A percentile compares a stretch with the other conserved stretches of the same genome.
phyloP scores from a whole-genome alignment of 2,797 vertebrate species.

The Rallus crepitans region DNA sequence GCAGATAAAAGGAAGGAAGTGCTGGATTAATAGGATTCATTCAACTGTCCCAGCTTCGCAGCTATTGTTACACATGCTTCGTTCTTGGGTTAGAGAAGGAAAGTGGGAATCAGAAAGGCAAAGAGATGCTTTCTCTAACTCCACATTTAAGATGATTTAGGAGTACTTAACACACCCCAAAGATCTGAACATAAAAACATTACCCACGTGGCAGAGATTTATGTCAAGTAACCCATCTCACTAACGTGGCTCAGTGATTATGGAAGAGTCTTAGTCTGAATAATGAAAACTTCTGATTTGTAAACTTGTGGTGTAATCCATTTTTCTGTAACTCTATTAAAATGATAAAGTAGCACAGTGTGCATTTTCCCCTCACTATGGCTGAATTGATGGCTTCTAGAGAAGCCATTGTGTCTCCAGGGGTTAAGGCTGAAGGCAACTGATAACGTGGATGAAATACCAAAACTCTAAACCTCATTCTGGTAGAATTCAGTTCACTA shows the following conservation, averaged over 20 bases:
- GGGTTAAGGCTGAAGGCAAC: conserved; percentile 52
- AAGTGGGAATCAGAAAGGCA: background rate
- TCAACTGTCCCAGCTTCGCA: accelerated
- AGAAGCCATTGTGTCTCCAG: background rate
- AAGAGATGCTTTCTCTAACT: background rate
- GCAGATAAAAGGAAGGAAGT: background rate
- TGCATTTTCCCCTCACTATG: background rate
- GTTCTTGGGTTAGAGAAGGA: background rate
- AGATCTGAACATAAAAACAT: background rate
- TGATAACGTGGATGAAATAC: conserved; percentile 63
- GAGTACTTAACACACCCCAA: background rate
- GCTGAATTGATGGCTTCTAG: conserved; percentile 20
- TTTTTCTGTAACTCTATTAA: conserved; percentile 58
- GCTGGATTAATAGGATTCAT: background rate
- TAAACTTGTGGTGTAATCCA: conserved; percentile 24
- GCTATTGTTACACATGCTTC: accelerated
- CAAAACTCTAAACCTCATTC: conserved; percentile 28
- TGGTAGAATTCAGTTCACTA: conserved; percentile 7
- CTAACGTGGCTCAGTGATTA: background rate
- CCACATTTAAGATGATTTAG: background rate
- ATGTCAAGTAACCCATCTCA: background rate
- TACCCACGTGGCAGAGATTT: background rate
- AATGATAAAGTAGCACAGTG: conserved; percentile 9
- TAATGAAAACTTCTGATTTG: conserved; percentile 47
- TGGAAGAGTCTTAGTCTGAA: background rate